A percentile compares a stretch with the other conserved stretches of the same genome.
phyloP scores from a whole-genome alignment of 1,140 invertebrate species.

The Neodiprion virginianus region DNA sequence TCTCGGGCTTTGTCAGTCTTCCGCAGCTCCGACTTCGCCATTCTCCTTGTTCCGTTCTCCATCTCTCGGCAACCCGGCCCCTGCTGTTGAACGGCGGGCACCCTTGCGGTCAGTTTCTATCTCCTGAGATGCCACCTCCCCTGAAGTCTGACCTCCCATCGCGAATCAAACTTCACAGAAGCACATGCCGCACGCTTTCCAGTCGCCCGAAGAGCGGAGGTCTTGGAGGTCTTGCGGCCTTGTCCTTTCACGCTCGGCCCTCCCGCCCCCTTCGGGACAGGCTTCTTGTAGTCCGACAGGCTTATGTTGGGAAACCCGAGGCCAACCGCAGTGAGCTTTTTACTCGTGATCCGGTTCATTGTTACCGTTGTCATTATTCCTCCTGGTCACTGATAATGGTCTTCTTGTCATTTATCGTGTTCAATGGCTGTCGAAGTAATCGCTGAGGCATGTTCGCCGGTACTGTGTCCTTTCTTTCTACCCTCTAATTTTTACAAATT shows the following conservation, averaged over 20 bases:
- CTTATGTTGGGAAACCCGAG: too few species aligned
- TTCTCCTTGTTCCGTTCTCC: neutral
- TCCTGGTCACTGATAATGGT: neutral
- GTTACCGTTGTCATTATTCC: neutral
- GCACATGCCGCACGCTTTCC: neutral
- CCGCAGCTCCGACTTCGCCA: too few species aligned
- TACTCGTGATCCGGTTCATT: neutral
- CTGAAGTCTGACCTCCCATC: neutral
- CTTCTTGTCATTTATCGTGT: too few species aligned
- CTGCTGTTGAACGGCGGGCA: neutral
- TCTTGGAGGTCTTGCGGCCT: neutral
- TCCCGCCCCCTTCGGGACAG: too few species aligned
- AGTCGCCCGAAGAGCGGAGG: neutral
- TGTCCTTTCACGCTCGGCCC: neutral
- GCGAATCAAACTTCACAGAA: neutral
- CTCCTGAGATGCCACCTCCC: neutral
- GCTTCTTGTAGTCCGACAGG: too few species aligned
- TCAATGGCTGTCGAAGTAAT: too few species aligned
- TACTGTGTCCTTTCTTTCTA: too few species aligned
- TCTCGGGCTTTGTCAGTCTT: too few species aligned
- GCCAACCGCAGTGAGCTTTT: neutral
- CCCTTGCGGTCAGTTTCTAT: neutral
- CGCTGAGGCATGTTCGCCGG: too few species aligned
- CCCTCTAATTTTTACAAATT: too few species aligned
- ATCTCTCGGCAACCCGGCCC: neutral